A percentile compares a stretch with the other conserved stretches of the same genome.
These are phyloP conservation scores for Halcyon malimbica DNA, from an alignment of 2,113 vertebrate species.

Conservation along the genomic window DNA sequence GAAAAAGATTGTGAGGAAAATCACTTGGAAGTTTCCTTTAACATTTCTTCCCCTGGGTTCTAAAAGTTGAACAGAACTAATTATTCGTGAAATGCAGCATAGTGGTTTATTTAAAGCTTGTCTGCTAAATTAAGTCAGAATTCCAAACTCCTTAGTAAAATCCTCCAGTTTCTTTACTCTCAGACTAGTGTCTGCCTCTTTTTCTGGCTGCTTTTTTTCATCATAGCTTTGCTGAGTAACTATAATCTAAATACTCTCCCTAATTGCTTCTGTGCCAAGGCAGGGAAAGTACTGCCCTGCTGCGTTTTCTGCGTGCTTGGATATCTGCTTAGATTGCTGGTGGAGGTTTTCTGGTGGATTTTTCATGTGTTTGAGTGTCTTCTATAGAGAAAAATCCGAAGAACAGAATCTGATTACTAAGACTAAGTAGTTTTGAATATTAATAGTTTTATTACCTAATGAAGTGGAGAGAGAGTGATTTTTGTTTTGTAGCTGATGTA, in stretches of 20 bases:
- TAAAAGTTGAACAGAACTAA: not conserved
- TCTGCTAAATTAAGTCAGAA: not conserved
- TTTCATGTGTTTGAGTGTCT: not conserved
- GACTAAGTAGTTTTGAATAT: not conserved
- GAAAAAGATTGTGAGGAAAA: not conserved
- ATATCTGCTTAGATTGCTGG: not conserved
- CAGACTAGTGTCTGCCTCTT: not conserved
- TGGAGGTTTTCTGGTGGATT: not conserved
- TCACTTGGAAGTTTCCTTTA: not conserved
- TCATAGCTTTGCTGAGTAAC: not conserved
- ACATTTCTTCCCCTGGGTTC: not conserved
- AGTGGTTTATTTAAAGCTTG: not conserved
- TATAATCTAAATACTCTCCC: not conserved
- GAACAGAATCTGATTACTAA: not conserved
- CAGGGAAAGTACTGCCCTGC: not conserved
- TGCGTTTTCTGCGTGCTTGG: not conserved
- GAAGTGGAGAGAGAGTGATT: not conserved
- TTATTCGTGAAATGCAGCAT: not conserved
- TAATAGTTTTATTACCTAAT: not conserved
- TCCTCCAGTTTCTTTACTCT: not conserved
- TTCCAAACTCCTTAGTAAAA: not conserved
- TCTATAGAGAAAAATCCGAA: not conserved
- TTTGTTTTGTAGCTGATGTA: not conserved
- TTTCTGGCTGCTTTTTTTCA: not conserved
- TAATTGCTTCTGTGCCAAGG: not conserved